Evolutionary conservation across 2,113 vertebrate genomes (phyloP).

Genomic region (Callorhinus ursinus): DNA sequence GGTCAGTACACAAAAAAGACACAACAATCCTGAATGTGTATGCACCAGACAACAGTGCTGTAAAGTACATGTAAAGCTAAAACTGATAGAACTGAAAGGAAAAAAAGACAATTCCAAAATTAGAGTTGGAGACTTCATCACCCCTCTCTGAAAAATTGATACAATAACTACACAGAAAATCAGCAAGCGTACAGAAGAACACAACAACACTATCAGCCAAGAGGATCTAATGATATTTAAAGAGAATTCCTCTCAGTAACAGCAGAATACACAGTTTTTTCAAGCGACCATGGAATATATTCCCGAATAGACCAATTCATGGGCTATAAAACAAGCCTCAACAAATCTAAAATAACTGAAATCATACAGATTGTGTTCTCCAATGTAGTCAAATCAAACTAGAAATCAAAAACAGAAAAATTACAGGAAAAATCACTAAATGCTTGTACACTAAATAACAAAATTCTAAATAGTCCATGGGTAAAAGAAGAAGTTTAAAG

Average conservation of each 20-base stretch:
- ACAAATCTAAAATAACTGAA: neutral
- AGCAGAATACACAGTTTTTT: neutral
- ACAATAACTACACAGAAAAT: neutral
- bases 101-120: neutral
- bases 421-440: neutral
- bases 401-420: neutral
- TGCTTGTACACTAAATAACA: neutral
- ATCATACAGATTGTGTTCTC: neutral
- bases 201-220: neutral
- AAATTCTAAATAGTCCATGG: neutral
- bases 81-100: neutral
- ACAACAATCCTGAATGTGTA: neutral
- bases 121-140: neutral
- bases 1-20: neutral
- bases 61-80: neutral
- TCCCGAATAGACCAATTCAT: neutral
- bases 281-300: neutral
- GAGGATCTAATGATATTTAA: neutral
- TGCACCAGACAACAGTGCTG: neutral
- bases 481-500: neutral
- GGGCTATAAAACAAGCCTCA: neutral
- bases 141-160: neutral
- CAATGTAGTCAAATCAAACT: constrained; percentile 1
- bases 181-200: neutral
- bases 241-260: neutral